Evolutionary conservation across 2,113 vertebrate genomes (phyloP).

Genomic region (Candoia aspera): DNA sequence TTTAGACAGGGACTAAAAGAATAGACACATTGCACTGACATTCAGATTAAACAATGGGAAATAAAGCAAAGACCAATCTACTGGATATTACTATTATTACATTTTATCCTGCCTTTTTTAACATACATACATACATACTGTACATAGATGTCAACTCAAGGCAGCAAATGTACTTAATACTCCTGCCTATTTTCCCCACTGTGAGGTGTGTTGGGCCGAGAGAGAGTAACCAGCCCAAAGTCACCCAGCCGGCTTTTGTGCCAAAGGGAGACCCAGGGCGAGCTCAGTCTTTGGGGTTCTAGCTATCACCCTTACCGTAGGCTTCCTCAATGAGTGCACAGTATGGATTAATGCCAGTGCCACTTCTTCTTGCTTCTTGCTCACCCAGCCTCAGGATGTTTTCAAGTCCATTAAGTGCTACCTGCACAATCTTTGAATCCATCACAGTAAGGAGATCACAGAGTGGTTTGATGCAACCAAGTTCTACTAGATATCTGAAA

Average conservation of each 20-base stretch:
- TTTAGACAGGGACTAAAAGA: not conserved
- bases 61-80: not conserved
- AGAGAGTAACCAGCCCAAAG: not conserved
- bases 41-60: not conserved
- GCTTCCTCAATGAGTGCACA: constrained; percentile 96
- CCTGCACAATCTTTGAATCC: constrained; percentile 98
- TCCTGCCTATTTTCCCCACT: not conserved
- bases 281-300: not conserved
- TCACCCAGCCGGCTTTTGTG: not conserved
- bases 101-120: not conserved
- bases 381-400: constrained; percentile 96
- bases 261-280: not conserved
- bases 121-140: no score
- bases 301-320: constrained; percentile 80
- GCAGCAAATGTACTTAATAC: not conserved
- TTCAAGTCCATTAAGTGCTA: constrained; percentile 94
- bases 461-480: constrained; percentile 95
- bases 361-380: constrained; percentile 91
- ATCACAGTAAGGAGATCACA: constrained; percentile 97
- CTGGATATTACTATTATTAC: not conserved
- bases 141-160: not conserved
- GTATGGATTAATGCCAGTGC: constrained; percentile 92
- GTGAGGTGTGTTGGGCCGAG: not conserved
- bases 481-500: constrained; percentile 91
- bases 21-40: not conserved